These are phyloP conservation scores for Cliona cf. orientalis DNA, from an alignment of 37 sponge, comb jelly and placozoan genomes.

Conservation along the genomic window DNA sequence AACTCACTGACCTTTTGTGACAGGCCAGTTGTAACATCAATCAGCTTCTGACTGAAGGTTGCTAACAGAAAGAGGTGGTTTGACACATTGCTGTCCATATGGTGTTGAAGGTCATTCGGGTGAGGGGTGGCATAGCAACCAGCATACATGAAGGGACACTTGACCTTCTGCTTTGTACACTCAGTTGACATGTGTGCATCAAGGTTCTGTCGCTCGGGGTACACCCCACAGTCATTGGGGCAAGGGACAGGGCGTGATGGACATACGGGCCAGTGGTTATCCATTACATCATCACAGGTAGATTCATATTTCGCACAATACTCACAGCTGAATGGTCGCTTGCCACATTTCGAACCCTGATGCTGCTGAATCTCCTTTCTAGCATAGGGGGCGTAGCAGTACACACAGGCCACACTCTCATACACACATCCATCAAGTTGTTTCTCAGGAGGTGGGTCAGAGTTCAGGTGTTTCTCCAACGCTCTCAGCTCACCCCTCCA, in stretches of 20 bases:
- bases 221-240: slow-evolving; percentile 17
- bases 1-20: too few relatives aligned
- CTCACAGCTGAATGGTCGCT: slow-evolving; percentile 28
- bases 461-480: slow-evolving; percentile 17
- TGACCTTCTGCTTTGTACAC: slow-evolving; percentile 10
- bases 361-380: neutral
- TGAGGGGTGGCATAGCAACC: slow-evolving; percentile 13
- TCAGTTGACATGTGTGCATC: slow-evolving; percentile 2
- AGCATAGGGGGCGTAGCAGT: neutral
- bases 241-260: slow-evolving; percentile 4
- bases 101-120: slow-evolving; percentile 5
- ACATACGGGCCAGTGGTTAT: slow-evolving; percentile 30
- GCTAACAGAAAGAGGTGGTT: too few relatives aligned
- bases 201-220: neutral
- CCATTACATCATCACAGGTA: slow-evolving; percentile 16
- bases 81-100: too few relatives aligned
- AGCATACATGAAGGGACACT: slow-evolving; percentile 19
- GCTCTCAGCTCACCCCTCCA: slow-evolving; percentile 41
- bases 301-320: slow-evolving; percentile 21
- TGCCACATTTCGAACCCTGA: neutral
- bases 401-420: neutral
- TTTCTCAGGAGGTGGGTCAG: neutral
- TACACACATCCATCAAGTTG: slow-evolving; percentile 13
- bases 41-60: too few relatives aligned
- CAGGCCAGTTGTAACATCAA: too few relatives aligned